Evolutionary conservation across 2,113 vertebrate species (phyloP), one percentile per base, ranked within the genome.

Genomic region (Myotis brandtii): DNA sequence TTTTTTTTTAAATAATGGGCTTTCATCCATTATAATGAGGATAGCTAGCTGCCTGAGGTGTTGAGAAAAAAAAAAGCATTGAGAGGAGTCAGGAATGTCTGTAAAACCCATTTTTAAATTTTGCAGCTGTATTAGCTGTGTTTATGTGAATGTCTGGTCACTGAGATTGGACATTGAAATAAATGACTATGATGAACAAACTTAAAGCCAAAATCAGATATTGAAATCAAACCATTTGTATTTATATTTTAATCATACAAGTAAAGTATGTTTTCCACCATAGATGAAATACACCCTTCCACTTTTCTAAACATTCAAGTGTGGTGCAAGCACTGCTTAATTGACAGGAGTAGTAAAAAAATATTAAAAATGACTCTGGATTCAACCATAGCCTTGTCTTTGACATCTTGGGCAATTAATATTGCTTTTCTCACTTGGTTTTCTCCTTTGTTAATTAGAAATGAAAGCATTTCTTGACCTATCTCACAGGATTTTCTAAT

Each of bases 81-180:
- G 6, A 83, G 8, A 89, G 9, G 16, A 79, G n/a, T 94, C 27
- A 79, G 30, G 14, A 37, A 23, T 73, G 30, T 34, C 9, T 67
- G 3, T 48, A 34, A 66, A 77, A 82, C 69, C 6, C 27, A 62
- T 86, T 69, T 86, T 89, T 50, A 92, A 81, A 79, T 6, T 2
- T 93, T 69, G 43, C 5, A 79, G 1, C 73, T 94, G 30, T 88
- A 43, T 67, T 62, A 79, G 1, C 73, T 94, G 30, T 91, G 50
- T 67, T 54, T 86, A 84, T 56, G 12, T 52, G 48, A 93, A 73
- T 62, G 23, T 83, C 50, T 75, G 18, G 81, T 94, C 69, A 91
- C 62, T 77, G 16, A 94, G 48, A 93, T 62, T 90, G 64, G 27
- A 89, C 70, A 86, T 20, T 82, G 66, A 86, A 91, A 66, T 81